Evolutionary conservation across 1,140 invertebrate genomes (phyloP), one percentile per base, ranked within the genome.

Genomic region (Drosophila ficusphila): DNA sequence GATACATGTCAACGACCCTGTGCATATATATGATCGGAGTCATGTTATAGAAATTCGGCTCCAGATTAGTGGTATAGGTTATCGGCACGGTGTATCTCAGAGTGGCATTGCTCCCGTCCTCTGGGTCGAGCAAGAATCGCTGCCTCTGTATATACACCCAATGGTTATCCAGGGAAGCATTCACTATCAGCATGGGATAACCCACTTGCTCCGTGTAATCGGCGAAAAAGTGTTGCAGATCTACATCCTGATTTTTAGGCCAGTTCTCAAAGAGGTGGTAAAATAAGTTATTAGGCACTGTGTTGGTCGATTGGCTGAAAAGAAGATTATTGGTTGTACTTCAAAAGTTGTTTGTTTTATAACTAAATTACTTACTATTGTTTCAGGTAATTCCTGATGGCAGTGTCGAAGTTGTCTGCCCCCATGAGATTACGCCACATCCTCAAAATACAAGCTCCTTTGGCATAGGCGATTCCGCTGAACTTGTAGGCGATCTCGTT

Each of bases 141-240:
- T 91, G 41, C 81, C 94, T 92, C 2, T 34, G 54, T 2, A 92
- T 42, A 0, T n/a, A 12, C 4, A 61, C 42, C 42, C 0, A 27
- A 18, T 0, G 60, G 2, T 61, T 42, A 2, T 67, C 36, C 8
- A 4, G 4, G 7, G 19, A 33, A 4, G 14, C 7, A 0, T 90
- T 91, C 2, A 96, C 94, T 1, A 92, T 94, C 0, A 98, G 86
- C 0, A 97, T 92, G 0, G 98, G 97, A 85, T 95, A 98, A 1
- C 97, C 97, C 94, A 96, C 98, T 92, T 99, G 97, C 16, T 94
- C 92, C 0, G 96, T 97, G 96, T 97, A 99, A 0, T 97, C 97
- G 47, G 96, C 16, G 6, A 83, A 73, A 29, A 90, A 88, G 4
- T 86, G 14, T 9, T 60, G 51, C 16, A 85, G 36, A 52, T 85